A percentile compares a stretch with the other conserved stretches of the same genome.
Evolutionary conservation across 2,797 vertebrate species (phyloP).

Genomic region (Galagoides demidoff): DNA sequence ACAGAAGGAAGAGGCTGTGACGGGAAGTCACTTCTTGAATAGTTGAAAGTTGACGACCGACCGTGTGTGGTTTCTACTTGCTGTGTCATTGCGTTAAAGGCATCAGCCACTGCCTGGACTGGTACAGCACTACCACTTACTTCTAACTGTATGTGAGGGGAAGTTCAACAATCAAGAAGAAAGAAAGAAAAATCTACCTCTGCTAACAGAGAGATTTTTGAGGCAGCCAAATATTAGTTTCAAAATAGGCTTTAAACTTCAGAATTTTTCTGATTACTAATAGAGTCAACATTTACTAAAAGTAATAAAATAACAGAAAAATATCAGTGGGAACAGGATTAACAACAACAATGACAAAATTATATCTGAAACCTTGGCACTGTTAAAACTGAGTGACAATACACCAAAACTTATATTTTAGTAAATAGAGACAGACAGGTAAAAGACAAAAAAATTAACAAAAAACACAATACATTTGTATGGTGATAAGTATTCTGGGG

Average conservation of each 20-base stretch:
- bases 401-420: not conserved
- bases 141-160: not conserved
- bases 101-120: not conserved
- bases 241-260: conserved; percentile 8
- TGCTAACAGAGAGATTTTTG: not conserved
- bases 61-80: not conserved
- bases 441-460: not conserved
- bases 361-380: not conserved
- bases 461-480: not conserved
- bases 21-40: not conserved
- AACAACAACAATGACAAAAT: not conserved
- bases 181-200: not conserved
- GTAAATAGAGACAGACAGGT: not conserved
- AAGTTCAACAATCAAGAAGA: not conserved
- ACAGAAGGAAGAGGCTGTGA: not conserved
- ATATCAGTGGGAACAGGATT: not conserved
- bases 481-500: not conserved
- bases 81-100: not conserved
- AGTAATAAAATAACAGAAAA: not conserved
- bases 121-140: not conserved
- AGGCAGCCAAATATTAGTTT: not conserved
- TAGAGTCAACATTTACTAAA: not conserved
- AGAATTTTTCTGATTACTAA: not conserved
- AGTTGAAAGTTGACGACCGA: not conserved
- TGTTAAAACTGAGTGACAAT: not conserved